Conservation (phyloP, 2,113 vertebrate genomes). For the Xenopus borealis region DNA sequence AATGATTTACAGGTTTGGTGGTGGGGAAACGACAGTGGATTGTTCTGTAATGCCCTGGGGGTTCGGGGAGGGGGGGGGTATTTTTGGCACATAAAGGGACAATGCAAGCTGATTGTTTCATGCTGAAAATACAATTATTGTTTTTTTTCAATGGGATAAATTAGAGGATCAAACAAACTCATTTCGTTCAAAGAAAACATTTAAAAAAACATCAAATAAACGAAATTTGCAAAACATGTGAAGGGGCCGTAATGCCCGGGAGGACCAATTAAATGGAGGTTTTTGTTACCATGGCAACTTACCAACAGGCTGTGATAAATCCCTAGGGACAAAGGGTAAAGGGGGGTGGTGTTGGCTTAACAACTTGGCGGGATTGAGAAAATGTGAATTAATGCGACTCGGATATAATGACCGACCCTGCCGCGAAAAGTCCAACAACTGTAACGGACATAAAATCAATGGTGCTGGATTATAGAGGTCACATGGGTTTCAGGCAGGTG, state of each 20-base stretch:
- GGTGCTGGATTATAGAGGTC: neutral
- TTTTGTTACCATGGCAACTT: no score
- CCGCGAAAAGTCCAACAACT: neutral
- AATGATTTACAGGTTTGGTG: neutral
- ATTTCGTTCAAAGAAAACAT: slow-evolving; percentile 11
- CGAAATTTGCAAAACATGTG: no score
- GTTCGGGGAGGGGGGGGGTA: no score
- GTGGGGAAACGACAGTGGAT: no score
- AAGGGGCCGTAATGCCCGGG: no score
- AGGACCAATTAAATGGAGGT: no score
- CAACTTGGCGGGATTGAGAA: neutral
- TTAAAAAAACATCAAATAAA: neutral
- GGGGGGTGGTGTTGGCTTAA: neutral
- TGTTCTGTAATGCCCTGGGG: neutral
- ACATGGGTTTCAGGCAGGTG: neutral
- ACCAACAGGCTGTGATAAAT: no score
- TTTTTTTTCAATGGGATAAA: neutral
- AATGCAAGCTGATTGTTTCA: neutral
- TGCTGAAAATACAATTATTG: slow-evolving; percentile 16
- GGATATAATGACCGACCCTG: neutral
- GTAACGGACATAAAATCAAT: slow-evolving; percentile 4
- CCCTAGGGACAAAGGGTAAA: neutral
- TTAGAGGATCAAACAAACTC: slow-evolving; percentile 6
- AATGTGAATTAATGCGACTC: neutral
- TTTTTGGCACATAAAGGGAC: neutral